A percentile compares a stretch with the other conserved stretches of the same genome.
These are phyloP conservation scores for Clarias gariepinus DNA, from an alignment of 2,113 vertebrate genomes.

Conservation along the genomic window DNA sequence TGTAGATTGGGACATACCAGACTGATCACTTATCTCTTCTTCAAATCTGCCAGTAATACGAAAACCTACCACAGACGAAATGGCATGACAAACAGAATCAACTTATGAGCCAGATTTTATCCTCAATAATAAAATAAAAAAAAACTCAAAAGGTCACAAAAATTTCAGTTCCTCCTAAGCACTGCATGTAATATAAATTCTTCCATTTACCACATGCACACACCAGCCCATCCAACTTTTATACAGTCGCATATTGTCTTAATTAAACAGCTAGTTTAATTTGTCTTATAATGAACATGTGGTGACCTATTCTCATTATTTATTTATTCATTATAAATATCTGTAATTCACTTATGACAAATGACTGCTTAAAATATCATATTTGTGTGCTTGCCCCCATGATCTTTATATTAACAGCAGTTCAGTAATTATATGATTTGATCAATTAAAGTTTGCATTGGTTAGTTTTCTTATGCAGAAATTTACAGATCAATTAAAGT, in stretches of 20 bases:
- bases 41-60: neutral
- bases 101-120: neutral
- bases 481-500: neutral
- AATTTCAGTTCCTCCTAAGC: neutral
- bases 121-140: neutral
- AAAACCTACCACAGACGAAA: neutral
- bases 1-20: neutral
- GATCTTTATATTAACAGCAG: neutral
- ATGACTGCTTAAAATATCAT: neutral
- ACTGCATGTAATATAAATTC: neutral
- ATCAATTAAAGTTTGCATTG: neutral
- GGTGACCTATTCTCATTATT: neutral
- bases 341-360: neutral
- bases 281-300: neutral
- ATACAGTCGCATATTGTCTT: neutral
- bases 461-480: neutral
- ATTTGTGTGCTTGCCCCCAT: neutral
- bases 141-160: neutral
- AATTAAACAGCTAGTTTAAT: neutral
- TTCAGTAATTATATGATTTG: neutral
- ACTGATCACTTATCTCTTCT: neutral
- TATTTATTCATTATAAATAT: neutral
- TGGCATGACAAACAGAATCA: neutral
- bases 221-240: neutral
- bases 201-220: neutral